Evolutionary conservation across 2,888 invertebrate species (phyloP).

Genomic region (Morpho deidamia): DNA sequence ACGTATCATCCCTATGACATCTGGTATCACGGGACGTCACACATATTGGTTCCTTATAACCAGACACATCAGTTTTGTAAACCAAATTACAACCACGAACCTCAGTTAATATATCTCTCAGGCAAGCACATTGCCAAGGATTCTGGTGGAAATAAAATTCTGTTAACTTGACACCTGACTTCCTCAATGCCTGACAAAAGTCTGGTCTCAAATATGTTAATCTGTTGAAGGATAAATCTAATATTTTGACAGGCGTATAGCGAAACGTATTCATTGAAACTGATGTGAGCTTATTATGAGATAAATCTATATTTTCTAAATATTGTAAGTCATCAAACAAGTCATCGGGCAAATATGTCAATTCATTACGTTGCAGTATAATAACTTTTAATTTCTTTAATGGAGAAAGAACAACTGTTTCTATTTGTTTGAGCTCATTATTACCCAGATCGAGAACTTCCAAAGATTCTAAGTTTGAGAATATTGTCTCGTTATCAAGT

Average conservation of each 20-base stretch:
- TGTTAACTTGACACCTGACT: slow-evolving; percentile 43
- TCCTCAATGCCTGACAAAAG: slow-evolving; percentile 52
- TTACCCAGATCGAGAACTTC: slow-evolving; percentile 45
- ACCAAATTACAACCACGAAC: slow-evolving; percentile 42
- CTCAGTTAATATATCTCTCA: slow-evolving; percentile 49
- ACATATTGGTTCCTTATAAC: slow-evolving; percentile 51
- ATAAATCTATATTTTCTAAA: slow-evolving; percentile 46
- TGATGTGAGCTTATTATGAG: slow-evolving; percentile 46
- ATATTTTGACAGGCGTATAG: slow-evolving; percentile 43
- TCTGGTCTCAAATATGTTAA: slow-evolving; percentile 55
- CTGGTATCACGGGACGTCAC: slow-evolving; percentile 40
- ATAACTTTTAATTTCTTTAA: slow-evolving; percentile 46
- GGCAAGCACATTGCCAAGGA: slow-evolving; percentile 63
- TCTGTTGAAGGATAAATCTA: slow-evolving; percentile 53
- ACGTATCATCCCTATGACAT: slow-evolving; percentile 45
- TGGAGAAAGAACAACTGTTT: slow-evolving; percentile 40
- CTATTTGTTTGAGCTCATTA: slow-evolving; percentile 44
- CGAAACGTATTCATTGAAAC: slow-evolving; percentile 49
- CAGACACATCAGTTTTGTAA: slow-evolving; percentile 39
- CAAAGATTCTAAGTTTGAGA: slow-evolving; percentile 42
- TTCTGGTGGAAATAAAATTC: slow-evolving; percentile 59
- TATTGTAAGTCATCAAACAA: slow-evolving; percentile 43
- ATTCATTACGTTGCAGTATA: slow-evolving; percentile 42
- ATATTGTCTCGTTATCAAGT: slow-evolving; percentile 32
- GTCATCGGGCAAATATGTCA: slow-evolving; percentile 43